Evolutionary conservation across 1,140 invertebrate genomes (phyloP).

Genomic region (Pinna nobilis): DNA sequence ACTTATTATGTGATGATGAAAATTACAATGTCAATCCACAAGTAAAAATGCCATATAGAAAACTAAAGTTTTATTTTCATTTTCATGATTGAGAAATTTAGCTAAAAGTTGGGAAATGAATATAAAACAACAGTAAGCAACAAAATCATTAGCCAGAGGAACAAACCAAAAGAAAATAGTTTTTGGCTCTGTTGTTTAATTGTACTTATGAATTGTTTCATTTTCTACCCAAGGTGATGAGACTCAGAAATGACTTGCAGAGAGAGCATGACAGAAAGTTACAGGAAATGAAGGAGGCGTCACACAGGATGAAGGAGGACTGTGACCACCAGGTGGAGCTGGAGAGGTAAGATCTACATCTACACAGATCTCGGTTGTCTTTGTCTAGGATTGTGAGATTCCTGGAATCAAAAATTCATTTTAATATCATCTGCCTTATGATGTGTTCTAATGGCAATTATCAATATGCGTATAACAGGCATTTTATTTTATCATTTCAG

Average conservation of each 20-base stretch:
- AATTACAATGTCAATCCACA: too few relatives aligned
- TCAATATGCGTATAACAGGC: background rate
- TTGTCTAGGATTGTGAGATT: background rate
- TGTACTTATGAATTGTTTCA: background rate
- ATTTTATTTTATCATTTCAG: conserved; percentile 50
- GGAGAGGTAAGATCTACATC: conserved; percentile 65
- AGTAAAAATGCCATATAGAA: too few relatives aligned
- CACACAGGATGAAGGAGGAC: conserved; percentile 72
- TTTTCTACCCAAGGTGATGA: conserved; percentile 55
- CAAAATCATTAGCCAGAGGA: too few relatives aligned
- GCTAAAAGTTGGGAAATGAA: too few relatives aligned
- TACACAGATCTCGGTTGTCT: background rate
- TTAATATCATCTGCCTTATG: too few relatives aligned
- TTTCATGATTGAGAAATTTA: too few relatives aligned
- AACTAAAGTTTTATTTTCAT: too few relatives aligned
- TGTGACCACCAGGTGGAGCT: conserved; percentile 73
- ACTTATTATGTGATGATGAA: too few relatives aligned
- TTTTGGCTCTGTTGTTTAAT: background rate
- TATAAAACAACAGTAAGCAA: too few relatives aligned
- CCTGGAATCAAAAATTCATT: background rate
- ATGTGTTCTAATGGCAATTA: too few relatives aligned
- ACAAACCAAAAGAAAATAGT: too few relatives aligned
- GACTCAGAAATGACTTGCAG: conserved; percentile 68
- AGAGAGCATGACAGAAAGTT: conserved; percentile 73
- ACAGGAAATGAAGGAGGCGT: conserved; percentile 74